A percentile compares a stretch with the other conserved stretches of the same genome.
These are phyloP conservation scores for Hyla sarda DNA, from an alignment of 2,113 vertebrate species.

Conservation along the genomic window DNA sequence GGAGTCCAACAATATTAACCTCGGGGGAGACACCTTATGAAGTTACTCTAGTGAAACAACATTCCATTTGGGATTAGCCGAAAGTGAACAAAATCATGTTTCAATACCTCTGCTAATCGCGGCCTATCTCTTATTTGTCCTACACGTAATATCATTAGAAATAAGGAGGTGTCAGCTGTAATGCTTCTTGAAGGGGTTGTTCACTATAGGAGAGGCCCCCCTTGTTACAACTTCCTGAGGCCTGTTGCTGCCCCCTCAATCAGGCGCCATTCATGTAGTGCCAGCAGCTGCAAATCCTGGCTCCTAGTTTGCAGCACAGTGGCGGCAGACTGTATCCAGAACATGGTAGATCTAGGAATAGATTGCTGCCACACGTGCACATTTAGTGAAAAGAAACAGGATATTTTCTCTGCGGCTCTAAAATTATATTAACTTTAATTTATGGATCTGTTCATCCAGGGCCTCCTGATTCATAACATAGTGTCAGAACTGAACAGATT, in stretches of 20 bases:
- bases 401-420: neutral
- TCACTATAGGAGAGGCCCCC: neutral
- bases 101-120: conserved; percentile 13
- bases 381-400: neutral
- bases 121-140: conserved; percentile 23
- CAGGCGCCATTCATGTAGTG: neutral
- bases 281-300: neutral
- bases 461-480: neutral
- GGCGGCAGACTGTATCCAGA: neutral
- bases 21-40: conserved; percentile 28
- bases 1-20: conserved; percentile 41
- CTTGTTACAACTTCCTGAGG: neutral
- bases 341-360: neutral
- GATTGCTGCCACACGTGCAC: neutral
- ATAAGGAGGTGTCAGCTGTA: neutral
- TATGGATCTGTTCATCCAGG: neutral
- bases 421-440: neutral
- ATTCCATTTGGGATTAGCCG: conserved; percentile 26
- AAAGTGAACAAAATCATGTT: conserved; percentile 15
- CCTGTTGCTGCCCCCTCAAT: neutral
- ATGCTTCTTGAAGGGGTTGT: neutral
- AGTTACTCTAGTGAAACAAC: conserved; percentile 16
- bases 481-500: no score
- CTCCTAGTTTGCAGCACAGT: neutral
- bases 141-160: neutral